Base-by-base conservation (phyloP, 2,888 invertebrate species). In the Drosophila helvetica region DNA sequence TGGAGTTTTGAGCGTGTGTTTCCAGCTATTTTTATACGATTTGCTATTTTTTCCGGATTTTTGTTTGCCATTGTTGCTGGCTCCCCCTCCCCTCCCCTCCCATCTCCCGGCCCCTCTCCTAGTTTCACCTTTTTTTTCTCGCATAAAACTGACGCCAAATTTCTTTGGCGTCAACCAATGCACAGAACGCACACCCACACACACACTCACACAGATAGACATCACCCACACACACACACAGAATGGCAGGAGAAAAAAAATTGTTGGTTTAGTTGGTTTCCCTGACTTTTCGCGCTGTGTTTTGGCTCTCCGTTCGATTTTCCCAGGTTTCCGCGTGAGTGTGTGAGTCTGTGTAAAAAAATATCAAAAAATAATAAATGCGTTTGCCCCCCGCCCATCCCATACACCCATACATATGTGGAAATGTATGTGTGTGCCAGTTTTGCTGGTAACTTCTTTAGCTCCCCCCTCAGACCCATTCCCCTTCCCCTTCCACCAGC, bases 141-240 rank as follows among this genome's bases (percentile, higher is more conserved):
- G 75, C 79, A 87, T 85, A 85, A 66, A 85, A 82, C 86, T 87
- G 88, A 83, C 83, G 83, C 83, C 83, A 87, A 83, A 83, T 87
- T 87, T 83, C 82, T 87, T 87, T 83, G 83, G 83, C 83, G 83
- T 87, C 88, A 85, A 71, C 79, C 88, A 85, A 72, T 77, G 79
- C 83, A 81, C 67, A 71, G 45, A 47, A 48, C 59, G 22, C 50
- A 17, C 46, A 52, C 61, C 27, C 60, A 53, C 63, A 50, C 58
- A 52, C 64, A 42, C 22, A 72, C 63, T 54, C 80, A 64, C 70
- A 75, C 22, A n/a, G n/a, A n/a, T n/a, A n/a, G n/a, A n/a, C n/a
- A n/a, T n/a, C n/a, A 25, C 61, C 27, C 60, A 53, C 63, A 50
- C 58, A 50, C 57, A 42, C 61, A 59, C 80, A 64, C 65, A 75